Evolutionary conservation across 2,797 vertebrate genomes (phyloP).

Genomic region (Neomorphus geoffroyi): DNA sequence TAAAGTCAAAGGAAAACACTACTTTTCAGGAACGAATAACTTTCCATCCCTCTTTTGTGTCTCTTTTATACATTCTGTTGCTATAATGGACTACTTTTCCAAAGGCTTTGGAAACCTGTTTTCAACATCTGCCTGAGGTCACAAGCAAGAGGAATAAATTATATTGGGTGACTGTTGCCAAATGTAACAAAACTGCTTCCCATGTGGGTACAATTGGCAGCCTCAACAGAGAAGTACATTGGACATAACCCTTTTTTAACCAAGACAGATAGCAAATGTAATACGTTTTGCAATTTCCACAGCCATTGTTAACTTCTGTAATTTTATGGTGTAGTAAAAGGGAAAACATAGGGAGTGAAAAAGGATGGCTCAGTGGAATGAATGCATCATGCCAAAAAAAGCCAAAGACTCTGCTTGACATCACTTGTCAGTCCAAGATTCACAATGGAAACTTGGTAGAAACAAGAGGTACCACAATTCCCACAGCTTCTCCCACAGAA

Average conservation of each 20-base stretch:
- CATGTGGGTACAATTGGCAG: constrained; percentile 2
- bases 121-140: background rate
- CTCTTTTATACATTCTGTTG: background rate
- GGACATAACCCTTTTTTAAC: background rate
- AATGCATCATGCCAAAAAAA: background rate
- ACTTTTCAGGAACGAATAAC: background rate
- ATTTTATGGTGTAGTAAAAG: background rate
- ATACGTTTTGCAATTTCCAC: background rate
- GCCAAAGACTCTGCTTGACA: background rate
- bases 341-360: background rate
- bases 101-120: background rate
- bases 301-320: constrained; percentile 6
- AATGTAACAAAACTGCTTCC: background rate
- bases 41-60: background rate
- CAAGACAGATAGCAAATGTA: background rate
- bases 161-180: background rate
- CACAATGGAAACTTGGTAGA: background rate
- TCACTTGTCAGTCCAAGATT: background rate
- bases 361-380: background rate
- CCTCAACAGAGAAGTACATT: background rate
- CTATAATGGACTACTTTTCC: background rate
- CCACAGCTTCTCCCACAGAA: background rate
- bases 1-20: background rate
- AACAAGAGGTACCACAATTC: background rate
- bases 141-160: constrained; percentile 7